These are phyloP conservation scores for Calliphora vomitoria DNA, from an alignment of 2,888 invertebrate genomes.

Conservation along the genomic window DNA sequence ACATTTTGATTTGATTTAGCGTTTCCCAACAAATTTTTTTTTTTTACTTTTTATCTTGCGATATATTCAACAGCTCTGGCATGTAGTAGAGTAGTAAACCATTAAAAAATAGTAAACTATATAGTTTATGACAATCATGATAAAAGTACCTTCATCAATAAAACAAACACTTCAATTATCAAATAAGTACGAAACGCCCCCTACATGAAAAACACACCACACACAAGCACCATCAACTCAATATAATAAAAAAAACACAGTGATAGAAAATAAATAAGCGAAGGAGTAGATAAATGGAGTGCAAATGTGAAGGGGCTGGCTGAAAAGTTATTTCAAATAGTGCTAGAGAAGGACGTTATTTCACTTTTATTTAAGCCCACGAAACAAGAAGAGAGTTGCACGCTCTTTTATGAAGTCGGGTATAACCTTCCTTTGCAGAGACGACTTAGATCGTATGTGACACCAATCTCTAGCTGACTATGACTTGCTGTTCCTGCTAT, in stretches of 20 bases:
- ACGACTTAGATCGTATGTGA: too few species aligned
- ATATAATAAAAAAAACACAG: background rate
- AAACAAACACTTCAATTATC: slow-evolving; percentile 71
- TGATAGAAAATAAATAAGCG: slow-evolving; percentile 20
- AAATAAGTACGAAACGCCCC: slow-evolving; percentile 55
- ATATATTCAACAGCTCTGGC: background rate
- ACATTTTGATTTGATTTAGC: slow-evolving; percentile 58
- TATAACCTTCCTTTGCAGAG: too few species aligned
- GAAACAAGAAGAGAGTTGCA: too few species aligned
- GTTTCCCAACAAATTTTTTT: slow-evolving; percentile 22
- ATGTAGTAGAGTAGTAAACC: background rate
- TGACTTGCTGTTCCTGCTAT: too few species aligned
- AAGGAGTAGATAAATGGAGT: slow-evolving; percentile 17
- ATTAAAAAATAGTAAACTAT: slow-evolving; percentile 30
- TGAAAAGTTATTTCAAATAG: background rate
- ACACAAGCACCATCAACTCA: background rate
- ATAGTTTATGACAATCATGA: slow-evolving; percentile 62
- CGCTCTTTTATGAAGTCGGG: too few species aligned
- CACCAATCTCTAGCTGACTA: too few species aligned
- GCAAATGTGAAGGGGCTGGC: background rate
- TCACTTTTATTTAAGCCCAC: too few species aligned
- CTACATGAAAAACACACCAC: background rate
- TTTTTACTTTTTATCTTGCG: background rate
- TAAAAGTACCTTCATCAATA: slow-evolving; percentile 67
- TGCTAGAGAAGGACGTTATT: too few species aligned